Evolutionary conservation across 2,888 invertebrate genomes (phyloP), one percentile per base, ranked within the genome.

Genomic region (Ptilodon capucinus): DNA sequence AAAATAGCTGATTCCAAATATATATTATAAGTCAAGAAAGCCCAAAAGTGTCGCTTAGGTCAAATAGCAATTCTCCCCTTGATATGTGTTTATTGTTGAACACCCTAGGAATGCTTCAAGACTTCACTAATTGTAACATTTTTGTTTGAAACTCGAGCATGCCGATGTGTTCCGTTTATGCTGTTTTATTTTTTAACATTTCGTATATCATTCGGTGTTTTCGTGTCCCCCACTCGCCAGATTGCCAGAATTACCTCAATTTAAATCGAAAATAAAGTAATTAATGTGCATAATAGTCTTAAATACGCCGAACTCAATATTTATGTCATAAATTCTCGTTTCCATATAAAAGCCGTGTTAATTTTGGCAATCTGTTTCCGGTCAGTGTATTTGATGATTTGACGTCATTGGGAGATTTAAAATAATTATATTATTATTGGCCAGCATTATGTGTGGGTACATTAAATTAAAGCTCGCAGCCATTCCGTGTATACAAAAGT

Each of bases 91-190:
- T 48, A 36, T 59, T 68, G 54, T 64, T 42, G 28, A 52, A 40
- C 58, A 53, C 46, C 51, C 53, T 45, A 40, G 46, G 54, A 64
- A 64, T 61, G 68, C 68, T 69, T 65, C 44, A 48, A n/a, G 48
- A 52, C 52, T 48, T 40, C 43, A 67, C 56, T 66, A 68, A 72
- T 56, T 53, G 57, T 47, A 60, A 52, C 40, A 36, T 58, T 69
- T 70, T 50, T 70, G 56, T 72, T 73, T 53, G 54, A 57, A 64
- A 60, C 69, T 56, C 49, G 47, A 68, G 78, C 79, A 79, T 79
- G 79, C 66, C 52, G 57, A 68, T 75, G 62, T 76, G 50, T 64
- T 67, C 61, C 63, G 57, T 72, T 65, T 36, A 51, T 60, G 61
- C 57, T 60, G 46, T n/a, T n/a, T n/a, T n/a, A 60, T 57, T 64